phyloP scores from a whole-genome alignment of 2,888 invertebrate genomes.

The Apamea anceps region DNA sequence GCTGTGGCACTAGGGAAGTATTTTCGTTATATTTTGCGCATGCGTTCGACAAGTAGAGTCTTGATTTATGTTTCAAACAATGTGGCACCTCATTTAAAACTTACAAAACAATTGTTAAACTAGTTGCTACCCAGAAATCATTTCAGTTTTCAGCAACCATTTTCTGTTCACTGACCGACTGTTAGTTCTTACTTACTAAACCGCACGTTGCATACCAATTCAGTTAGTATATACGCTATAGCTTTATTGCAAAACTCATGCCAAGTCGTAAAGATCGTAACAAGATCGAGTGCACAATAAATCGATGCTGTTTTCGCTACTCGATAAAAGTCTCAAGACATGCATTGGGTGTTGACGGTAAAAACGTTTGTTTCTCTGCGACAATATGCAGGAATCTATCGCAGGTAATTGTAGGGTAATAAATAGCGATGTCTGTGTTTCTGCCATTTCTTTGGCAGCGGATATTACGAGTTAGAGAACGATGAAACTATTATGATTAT shows the following conservation, averaged over 20 bases:
- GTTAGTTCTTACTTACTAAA: conserved; percentile 21
- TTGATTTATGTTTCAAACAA: conserved; percentile 29
- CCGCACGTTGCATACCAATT: conserved; percentile 63
- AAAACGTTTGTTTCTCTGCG: conserved; percentile 35
- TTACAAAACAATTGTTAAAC: conserved; percentile 13
- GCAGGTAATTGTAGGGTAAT: conserved; percentile 15
- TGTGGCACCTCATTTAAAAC: conserved; percentile 13
- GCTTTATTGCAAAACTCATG: conserved; percentile 75
- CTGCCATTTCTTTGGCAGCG: conserved; percentile 33
- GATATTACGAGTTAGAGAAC: conserved; percentile 13
- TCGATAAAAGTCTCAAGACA: conserved; percentile 58
- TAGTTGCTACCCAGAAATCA: conserved; percentile 10
- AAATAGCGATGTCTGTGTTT: conserved; percentile 1
- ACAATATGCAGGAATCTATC: conserved; percentile 18
- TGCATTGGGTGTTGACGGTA: conserved; percentile 51
- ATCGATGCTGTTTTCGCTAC: conserved; percentile 60
- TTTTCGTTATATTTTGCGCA: conserved; percentile 25
- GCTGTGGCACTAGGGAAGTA: conserved; percentile 9
- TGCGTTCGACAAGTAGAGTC: conserved; percentile 20
- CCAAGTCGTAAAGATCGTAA: conserved; percentile 82
- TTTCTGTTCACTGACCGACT: conserved; percentile 25
- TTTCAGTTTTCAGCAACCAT: conserved; percentile 36
- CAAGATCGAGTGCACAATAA: conserved; percentile 66
- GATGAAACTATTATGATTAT: conserved; percentile 14
- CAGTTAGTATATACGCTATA: conserved; percentile 58